Percentiles rank a stretch among this genome's conserved stretches.
phyloP scores from a whole-genome alignment of 2,113 vertebrate genomes.

The Parus major region DNA sequence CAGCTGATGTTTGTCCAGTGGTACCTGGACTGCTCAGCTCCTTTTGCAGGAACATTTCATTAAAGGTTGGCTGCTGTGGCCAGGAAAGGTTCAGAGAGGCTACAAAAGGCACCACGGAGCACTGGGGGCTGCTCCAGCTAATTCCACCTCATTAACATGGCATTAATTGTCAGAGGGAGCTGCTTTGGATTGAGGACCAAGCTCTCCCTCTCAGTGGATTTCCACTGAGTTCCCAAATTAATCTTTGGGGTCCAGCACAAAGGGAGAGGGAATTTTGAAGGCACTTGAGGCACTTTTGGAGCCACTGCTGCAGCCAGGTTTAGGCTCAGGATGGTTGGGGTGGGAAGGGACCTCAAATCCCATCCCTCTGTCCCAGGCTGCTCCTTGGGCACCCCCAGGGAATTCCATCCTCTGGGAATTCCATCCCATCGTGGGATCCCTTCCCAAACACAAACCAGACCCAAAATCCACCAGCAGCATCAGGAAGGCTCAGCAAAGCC shows the following conservation, averaged over 20 bases:
- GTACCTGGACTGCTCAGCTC: background rate
- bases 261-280: background rate
- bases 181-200: background rate
- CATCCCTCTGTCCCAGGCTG: fast-evolving
- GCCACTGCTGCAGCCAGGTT: background rate
- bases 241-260: background rate
- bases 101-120: conserved; percentile 26
- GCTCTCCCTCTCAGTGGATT: background rate
- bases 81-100: background rate
- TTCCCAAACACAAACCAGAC: background rate
- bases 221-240: too few relatives aligned
- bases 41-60: background rate
- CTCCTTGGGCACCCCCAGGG: background rate
- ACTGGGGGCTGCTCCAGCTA: background rate
- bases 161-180: conserved; percentile 34
- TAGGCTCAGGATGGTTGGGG: background rate
- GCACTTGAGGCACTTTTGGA: fast-evolving
- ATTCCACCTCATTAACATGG: conserved; percentile 73
- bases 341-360: background rate
- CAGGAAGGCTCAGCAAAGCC: background rate
- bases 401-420: background rate
- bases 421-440: background rate
- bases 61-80: background rate
- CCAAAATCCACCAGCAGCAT: fast-evolving
- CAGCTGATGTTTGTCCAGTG: background rate